Evolutionary conservation across 2,888 invertebrate species (phyloP), one percentile per base, ranked within the genome.

Genomic region (Cylloceria caligata): DNA sequence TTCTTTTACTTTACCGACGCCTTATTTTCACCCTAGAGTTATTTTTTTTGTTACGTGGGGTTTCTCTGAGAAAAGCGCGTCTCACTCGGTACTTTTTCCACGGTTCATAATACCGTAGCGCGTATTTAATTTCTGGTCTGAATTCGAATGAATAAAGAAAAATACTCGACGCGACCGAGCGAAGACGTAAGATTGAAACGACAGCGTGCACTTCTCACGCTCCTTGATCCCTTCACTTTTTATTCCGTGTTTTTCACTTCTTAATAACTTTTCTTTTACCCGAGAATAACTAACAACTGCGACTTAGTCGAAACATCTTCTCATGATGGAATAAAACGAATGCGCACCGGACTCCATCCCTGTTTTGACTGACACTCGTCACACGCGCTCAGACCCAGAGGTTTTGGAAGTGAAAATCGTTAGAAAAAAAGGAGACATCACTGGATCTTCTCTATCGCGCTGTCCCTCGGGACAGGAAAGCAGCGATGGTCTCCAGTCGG

Each of bases 331-430:
- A 19, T 11, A 36, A 36, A 52, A 67, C 9, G 36, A 55, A 9
- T 9, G 19, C 24, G 19, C 57, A 36, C 16, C 57, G n/a, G 19
- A 57, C 9, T 57, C 30, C 47, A 21, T n/a, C 36, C n/a, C 39
- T 65, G 42, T 60, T 78, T 69, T 69, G 74, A 81, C 73, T 73
- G 77, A 36, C 73, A 73, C 42, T 64, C 65, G 77, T 78, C 36
- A 69, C 55, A 39, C 62, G 64, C 60, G 16, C n/a, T 42, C 16
- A 36, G 42, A 45, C 16, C 4, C 21, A 27, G 73, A 72, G 42
- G 64, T 62, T 27, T 36, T 57, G 3, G 49, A 65, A 57, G 62
- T 16, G 24, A 64, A 78, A 57, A 49, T 24, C 13, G 36, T 49
- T 24, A 7, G 21, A 45, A 69, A 49, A 72, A 68, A 72, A 75